Evolutionary conservation across 1,140 invertebrate species (phyloP).

Genomic region (Lucilia sericata): DNA sequence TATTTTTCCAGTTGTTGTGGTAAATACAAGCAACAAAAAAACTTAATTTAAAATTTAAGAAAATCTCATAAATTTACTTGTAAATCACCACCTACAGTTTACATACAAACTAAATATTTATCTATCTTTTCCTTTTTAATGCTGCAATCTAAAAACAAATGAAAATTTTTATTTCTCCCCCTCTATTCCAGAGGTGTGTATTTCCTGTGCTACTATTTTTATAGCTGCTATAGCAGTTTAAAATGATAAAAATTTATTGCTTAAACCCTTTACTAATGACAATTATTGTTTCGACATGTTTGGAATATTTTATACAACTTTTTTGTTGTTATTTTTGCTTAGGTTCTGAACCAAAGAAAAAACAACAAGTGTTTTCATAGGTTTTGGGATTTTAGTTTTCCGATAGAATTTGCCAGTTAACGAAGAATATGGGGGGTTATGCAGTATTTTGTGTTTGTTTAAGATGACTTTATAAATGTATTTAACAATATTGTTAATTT

Average conservation of each 20-base stretch:
- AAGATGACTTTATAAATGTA: neutral
- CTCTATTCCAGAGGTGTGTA: neutral
- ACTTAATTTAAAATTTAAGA: neutral
- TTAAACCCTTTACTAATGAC: slow-evolving; percentile 26
- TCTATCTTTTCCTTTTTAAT: neutral
- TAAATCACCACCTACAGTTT: slow-evolving; percentile 13
- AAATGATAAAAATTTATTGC: slow-evolving; percentile 3
- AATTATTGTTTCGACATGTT: slow-evolving; percentile 31
- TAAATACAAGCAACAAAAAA: neutral
- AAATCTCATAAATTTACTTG: neutral
- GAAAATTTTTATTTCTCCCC: neutral
- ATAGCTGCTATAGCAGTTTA: neutral
- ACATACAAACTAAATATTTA: neutral
- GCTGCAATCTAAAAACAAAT: neutral
- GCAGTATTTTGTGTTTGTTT: neutral
- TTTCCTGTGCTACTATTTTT: neutral
- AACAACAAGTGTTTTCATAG: neutral
- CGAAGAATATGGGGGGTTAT: too few relatives aligned
- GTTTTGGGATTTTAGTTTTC: too few relatives aligned
- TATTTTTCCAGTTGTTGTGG: too few relatives aligned
- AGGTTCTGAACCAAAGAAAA: neutral
- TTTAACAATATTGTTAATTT: neutral
- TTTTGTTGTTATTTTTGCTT: neutral
- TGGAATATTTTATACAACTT: neutral
- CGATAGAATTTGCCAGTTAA: too few relatives aligned